A percentile compares a stretch with the other conserved stretches of the same genome.
Evolutionary conservation across 2,888 invertebrate species (phyloP).

Genomic region (Cybosia mesomella): DNA sequence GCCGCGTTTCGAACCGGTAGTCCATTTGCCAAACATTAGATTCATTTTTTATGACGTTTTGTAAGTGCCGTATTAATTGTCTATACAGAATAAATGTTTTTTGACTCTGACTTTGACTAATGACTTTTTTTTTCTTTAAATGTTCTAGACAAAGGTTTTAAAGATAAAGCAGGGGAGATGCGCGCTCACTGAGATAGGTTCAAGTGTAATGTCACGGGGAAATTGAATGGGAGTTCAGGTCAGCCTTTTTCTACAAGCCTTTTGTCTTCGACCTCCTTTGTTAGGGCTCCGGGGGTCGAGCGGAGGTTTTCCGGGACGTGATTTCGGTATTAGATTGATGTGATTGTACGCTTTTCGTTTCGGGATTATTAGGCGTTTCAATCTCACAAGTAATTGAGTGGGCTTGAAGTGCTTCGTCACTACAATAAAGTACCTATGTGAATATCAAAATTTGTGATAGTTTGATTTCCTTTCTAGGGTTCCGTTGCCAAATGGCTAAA

Average conservation of each 20-base stretch:
- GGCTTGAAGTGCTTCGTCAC: background rate
- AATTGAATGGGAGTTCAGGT: slow-evolving; percentile 58
- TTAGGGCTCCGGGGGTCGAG: slow-evolving; percentile 29
- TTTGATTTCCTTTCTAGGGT: too few relatives aligned
- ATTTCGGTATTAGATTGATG: slow-evolving; percentile 20
- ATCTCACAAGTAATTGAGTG: slow-evolving; percentile 1
- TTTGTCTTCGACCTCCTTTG: slow-evolving; percentile 46
- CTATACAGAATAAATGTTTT: too few relatives aligned
- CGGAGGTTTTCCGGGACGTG: slow-evolving; percentile 30
- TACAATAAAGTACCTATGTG: background rate
- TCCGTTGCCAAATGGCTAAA: too few relatives aligned
- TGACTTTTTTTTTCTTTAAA: slow-evolving; percentile 32
- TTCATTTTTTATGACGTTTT: too few relatives aligned
- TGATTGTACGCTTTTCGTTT: slow-evolving; percentile 5
- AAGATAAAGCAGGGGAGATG: slow-evolving; percentile 33
- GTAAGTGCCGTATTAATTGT: background rate
- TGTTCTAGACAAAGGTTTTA: slow-evolving; percentile 41
- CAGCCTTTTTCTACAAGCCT: slow-evolving; percentile 43
- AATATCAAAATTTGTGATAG: too few relatives aligned
- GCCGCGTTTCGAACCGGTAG: too few relatives aligned
- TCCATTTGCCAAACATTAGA: too few relatives aligned
- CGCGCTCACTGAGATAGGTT: slow-evolving; percentile 43
- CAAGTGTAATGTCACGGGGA: slow-evolving; percentile 47
- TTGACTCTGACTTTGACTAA: too few relatives aligned
- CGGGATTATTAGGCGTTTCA: background rate